phyloP scores from a whole-genome alignment of 2,797 vertebrate species.

The Apodemus agrarius region DNA sequence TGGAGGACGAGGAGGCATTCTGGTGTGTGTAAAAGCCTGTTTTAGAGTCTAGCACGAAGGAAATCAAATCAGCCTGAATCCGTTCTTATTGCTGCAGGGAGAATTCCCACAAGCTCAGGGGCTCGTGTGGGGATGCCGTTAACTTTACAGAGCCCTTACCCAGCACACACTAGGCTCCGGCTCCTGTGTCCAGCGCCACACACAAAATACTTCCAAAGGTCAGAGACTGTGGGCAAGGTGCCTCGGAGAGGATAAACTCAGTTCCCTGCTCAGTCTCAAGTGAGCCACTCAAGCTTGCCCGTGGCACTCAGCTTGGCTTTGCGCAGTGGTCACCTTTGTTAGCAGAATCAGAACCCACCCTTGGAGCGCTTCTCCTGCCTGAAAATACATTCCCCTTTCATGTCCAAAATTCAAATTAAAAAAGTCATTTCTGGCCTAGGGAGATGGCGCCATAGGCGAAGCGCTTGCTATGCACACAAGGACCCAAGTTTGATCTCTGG shows the following conservation, averaged over 20 bases:
- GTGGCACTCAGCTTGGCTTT: not conserved
- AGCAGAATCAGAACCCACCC: not conserved
- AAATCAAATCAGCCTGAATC: not conserved
- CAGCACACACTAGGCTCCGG: not conserved
- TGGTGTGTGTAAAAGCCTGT: not conserved
- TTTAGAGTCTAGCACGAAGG: not conserved
- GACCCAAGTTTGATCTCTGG: not conserved
- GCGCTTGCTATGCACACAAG: not conserved
- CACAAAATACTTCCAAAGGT: not conserved
- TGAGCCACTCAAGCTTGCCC: not conserved
- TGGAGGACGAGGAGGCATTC: not conserved
- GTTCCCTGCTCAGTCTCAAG: not conserved
- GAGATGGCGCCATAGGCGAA: not conserved
- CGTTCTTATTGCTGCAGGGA: not conserved
- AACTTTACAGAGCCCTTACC: not conserved
- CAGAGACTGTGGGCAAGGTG: not conserved
- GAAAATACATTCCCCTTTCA: not conserved
- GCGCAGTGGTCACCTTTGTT: not conserved
- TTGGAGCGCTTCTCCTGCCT: not conserved
- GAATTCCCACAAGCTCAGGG: not conserved
- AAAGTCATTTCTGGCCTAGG: not conserved
- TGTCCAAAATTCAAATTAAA: not conserved
- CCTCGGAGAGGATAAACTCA: not conserved
- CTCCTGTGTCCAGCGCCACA: not conserved
- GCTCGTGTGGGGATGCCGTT: not conserved